Evolutionary conservation across 2,797 vertebrate species (phyloP), one percentile per base, ranked within the genome.

Genomic region (Molothrus ater): DNA sequence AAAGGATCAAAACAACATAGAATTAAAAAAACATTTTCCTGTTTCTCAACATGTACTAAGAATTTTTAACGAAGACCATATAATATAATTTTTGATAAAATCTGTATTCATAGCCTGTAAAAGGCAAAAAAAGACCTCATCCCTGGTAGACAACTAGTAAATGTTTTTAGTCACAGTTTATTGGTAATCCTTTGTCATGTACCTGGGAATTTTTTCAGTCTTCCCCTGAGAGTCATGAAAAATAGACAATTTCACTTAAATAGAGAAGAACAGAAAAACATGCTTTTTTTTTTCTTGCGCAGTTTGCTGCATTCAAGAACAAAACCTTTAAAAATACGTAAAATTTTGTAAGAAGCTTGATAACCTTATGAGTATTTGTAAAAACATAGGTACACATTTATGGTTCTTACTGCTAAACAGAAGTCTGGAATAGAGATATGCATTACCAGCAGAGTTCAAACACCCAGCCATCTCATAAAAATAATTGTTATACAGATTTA

Each of bases 211-310:
- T 45, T 34, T 66, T 73, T 80, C 5, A 36, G 14, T 24, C 24
- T 22, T 82, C n/a, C 7, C 14, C 17, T 38, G 9, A 43, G 5
- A 63, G 6, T 28, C 42, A 63, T 12, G 15, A 80, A 15, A 16
- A 90, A 48, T 16, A 88, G 14, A 76, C 22, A 47, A 6, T 40
- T 60, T 63, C 28, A 28, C 11, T 72, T 26, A 47, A 74, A 84
- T 38, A 73, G 6, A 70, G 16, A n/a, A 43, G 26, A 48, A 32
- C 13, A 50, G 72, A 71, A 79, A 79, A 28, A 34, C 19, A 19
- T 4, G 2, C 6, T 3, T 14, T 6, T 11, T 42, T 32, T 21
- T 10, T 79, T 8, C 1, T 7, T 66, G 36, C 75, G 8, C 8
- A 47, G 3, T 3, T 66, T 65, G 2, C 9, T 83, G 5, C 6